Evolutionary conservation across 2,888 invertebrate genomes (phyloP).

Genomic region (Platynereis dumerilii): DNA sequence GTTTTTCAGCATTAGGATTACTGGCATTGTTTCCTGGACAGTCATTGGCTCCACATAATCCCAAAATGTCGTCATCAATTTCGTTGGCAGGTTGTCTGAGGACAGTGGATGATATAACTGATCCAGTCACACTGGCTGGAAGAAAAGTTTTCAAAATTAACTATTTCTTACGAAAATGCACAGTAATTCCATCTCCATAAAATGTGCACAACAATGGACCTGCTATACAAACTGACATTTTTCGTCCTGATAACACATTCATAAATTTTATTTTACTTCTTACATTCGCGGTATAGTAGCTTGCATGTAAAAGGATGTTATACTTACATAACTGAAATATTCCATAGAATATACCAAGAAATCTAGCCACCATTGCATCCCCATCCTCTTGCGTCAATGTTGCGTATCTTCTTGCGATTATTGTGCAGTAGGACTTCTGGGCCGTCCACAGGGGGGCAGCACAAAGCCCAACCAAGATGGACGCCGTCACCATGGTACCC

Average conservation of each 20-base stretch:
- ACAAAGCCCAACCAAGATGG: constrained; percentile 88
- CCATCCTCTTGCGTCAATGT: constrained; percentile 77
- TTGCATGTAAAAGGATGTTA: no score
- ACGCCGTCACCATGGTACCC: constrained; percentile 78
- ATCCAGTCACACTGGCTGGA: constrained; percentile 37
- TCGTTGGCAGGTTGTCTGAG: constrained; percentile 17
- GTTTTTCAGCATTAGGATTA: constrained; percentile 70
- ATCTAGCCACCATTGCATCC: constrained; percentile 91
- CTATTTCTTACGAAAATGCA: no score
- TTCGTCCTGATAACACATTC: no score
- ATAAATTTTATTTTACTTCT: no score
- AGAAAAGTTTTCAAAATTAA: not conserved
- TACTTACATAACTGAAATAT: constrained; percentile 94
- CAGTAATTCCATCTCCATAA: no score
- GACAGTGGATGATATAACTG: constrained; percentile 44
- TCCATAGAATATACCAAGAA: constrained; percentile 98
- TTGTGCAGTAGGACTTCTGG: constrained; percentile 87
- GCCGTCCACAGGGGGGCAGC: constrained; percentile 99
- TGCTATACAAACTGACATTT: no score
- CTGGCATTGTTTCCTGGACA: constrained; percentile 58
- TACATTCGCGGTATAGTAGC: no score
- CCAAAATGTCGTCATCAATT: not conserved
- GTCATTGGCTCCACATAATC: constrained; percentile 63
- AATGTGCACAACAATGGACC: no score
- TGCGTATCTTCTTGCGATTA: constrained; percentile 82